Percentiles rank a stretch among this genome's conserved stretches.
Evolutionary conservation across 2,797 vertebrate genomes (phyloP).

Genomic region (Natrix natrix): DNA sequence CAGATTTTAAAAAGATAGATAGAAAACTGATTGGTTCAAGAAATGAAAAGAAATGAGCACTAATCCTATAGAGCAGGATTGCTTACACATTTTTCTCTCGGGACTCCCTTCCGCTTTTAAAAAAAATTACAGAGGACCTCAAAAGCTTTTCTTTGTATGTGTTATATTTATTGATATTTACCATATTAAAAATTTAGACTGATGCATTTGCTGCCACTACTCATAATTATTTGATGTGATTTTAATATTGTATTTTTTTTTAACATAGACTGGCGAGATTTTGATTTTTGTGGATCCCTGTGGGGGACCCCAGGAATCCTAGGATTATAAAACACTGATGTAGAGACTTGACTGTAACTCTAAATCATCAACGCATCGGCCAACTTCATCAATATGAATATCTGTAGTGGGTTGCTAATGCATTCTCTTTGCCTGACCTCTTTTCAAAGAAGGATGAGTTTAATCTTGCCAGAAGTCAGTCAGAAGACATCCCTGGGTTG

Average conservation of each 20-base stretch:
- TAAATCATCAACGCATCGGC: background rate
- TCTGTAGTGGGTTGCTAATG: background rate
- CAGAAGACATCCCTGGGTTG: background rate
- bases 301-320: background rate
- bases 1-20: background rate
- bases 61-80: background rate
- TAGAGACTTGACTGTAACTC: background rate
- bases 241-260: background rate
- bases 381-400: background rate
- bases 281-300: background rate
- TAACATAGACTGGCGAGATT: background rate
- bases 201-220: background rate
- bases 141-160: background rate
- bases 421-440: background rate
- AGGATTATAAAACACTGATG: background rate
- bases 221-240: background rate
- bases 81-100: background rate
- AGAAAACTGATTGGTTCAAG: background rate
- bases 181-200: background rate
- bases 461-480: background rate
- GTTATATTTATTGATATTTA: background rate
- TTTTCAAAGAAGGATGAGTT: background rate
- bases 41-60: background rate
- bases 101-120: background rate
- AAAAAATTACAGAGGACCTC: background rate